Evolutionary conservation across 2,797 vertebrate species (phyloP).

Genomic region (Moxostoma hubbsi): DNA sequence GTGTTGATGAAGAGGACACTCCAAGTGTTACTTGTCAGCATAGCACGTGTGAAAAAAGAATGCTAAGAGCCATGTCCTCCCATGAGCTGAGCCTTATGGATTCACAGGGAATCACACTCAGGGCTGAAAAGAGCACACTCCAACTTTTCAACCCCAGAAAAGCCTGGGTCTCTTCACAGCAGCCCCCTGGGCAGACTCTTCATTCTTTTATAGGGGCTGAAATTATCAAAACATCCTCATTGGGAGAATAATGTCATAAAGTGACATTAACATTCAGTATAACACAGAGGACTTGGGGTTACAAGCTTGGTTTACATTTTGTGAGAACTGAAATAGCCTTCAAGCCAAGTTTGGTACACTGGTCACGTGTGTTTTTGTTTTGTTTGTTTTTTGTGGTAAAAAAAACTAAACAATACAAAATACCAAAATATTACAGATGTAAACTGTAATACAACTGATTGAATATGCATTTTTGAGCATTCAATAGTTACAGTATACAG

Average conservation of each 20-base stretch:
- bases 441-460: neutral
- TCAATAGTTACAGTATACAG: no score
- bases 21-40: constrained; percentile 76
- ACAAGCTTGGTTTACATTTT: constrained; percentile 6
- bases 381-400: neutral
- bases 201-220: constrained; percentile 74
- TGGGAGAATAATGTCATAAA: constrained; percentile 45
- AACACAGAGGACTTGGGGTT: neutral
- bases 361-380: neutral
- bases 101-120: constrained; percentile 63
- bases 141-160: constrained; percentile 79
- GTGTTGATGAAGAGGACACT: constrained; percentile 83
- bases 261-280: neutral
- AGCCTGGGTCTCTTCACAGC: constrained; percentile 72
- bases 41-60: constrained; percentile 75
- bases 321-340: constrained; percentile 2
- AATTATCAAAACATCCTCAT: constrained; percentile 70
- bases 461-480: no score
- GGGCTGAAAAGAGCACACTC: constrained; percentile 86
- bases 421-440: neutral
- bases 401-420: neutral
- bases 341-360: neutral
- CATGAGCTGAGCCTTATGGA: constrained; percentile 47
- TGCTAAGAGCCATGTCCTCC: constrained; percentile 69
- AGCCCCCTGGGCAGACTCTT: constrained; percentile 74